Evolutionary conservation across 2,888 invertebrate species (phyloP), one percentile per base, ranked within the genome.

Genomic region (Muschampia plurimacula): DNA sequence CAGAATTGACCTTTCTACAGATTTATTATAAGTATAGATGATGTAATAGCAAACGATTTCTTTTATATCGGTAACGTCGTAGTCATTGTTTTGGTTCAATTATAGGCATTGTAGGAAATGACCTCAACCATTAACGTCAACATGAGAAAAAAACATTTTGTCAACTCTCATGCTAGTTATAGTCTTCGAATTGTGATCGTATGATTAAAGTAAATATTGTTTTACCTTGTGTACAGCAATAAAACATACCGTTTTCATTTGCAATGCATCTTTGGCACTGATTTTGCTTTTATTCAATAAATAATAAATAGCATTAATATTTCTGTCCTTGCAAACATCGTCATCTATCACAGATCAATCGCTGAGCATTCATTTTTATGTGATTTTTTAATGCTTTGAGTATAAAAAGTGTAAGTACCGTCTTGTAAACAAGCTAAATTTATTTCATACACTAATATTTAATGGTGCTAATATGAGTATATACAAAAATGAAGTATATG

Each of bases 201-300:
- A 79, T 76, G 74, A 7, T 36, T 77, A 77, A 81, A 63, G 13
- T 46, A 74, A 76, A 77, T 68, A 49, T 70, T 60, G 73, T 67
- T 66, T 60, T 41, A 49, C 52, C 44, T 74, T 65, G 71, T 71
- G 12, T 74, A n/a, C 57, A 41, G 66, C 9, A 79, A 79, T 76
- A 77, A 80, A 82, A 80, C 73, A 77, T 60, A 65, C 55, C 67
- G 64, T 28, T 32, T 73, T 76, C 39, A 87, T 89, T 86, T 87
- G 84, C 91, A 93, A 92, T 92, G 93, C 93, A 82, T 91, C 92
- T 91, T 92, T 92, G 89, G 92, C 93, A 93, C 87, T 93, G 90
- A 85, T 83, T 88, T 85, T 92, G 92, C 92, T 83, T 91, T 91
- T 90, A 91, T 89, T 90, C 77, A 81, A 83, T 83, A 84, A 86